These are phyloP conservation scores for Cryptotermes secundus DNA, from an alignment of 1,140 invertebrate genomes.

Conservation along the genomic window DNA sequence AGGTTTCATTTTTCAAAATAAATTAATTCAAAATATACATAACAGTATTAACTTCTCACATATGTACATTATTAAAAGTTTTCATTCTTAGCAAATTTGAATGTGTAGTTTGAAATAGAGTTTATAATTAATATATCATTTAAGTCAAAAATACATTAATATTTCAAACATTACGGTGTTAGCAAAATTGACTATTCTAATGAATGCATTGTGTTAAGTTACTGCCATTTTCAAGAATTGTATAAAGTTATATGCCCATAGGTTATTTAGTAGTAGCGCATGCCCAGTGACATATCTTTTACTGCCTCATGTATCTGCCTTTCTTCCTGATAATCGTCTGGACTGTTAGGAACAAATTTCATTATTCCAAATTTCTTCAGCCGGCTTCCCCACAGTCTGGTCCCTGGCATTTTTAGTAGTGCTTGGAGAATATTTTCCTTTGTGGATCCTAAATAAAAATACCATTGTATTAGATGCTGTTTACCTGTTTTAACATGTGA, in stretches of 20 bases:
- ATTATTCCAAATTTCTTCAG: slow-evolving; percentile 54
- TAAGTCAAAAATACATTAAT: not conserved
- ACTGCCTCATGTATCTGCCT: slow-evolving; percentile 52
- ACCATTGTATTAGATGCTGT: slow-evolving; percentile 29
- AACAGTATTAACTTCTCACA: no score
- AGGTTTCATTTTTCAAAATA: no score
- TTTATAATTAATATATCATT: no score
- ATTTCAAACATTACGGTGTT: not conserved
- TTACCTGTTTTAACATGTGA: not conserved
- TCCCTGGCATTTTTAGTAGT: slow-evolving; percentile 48
- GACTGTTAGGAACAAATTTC: slow-evolving; percentile 53
- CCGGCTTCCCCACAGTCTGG: slow-evolving; percentile 49
- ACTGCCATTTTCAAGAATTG: slow-evolving; percentile 3
- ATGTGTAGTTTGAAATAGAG: no score
- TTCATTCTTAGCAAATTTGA: no score
- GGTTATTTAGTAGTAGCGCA: slow-evolving; percentile 58
- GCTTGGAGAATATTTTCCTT: slow-evolving; percentile 52
- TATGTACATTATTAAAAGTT: no score
- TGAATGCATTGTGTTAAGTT: not conserved
- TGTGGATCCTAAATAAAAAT: slow-evolving; percentile 47
- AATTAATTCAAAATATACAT: no score
- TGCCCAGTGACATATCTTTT: slow-evolving; percentile 53
- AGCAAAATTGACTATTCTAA: not conserved
- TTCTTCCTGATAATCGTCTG: slow-evolving; percentile 53
- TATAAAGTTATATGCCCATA: not conserved